Base-by-base conservation (phyloP, 1,140 invertebrate genomes). In the Phortica variegata region DNA sequence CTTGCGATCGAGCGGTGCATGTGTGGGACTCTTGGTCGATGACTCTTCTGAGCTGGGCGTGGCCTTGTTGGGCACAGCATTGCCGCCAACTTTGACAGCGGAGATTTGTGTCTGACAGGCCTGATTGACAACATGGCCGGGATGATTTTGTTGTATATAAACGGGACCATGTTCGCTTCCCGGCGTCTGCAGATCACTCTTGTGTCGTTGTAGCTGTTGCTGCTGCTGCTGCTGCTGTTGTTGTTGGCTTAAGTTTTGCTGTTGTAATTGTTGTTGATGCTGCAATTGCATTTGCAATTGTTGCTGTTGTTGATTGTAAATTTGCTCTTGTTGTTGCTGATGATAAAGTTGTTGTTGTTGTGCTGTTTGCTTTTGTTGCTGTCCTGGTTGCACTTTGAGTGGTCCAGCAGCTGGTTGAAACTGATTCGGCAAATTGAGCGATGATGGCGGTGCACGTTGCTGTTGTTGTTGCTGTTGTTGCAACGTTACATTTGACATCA, bases 1-100 rank as follows among this genome's bases (percentile, higher is more conserved):
- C 59, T 84, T 80, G 3, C 84, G 77, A 43, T 83, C 82, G 18
- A 85, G 80, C 2, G 82, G 81, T 20, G 83, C 80, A 29, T 82
- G 80, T 3, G 61, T 57, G 2, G 71, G 71, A 44, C 71, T 74
- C 49, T 61, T 77, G n/a, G 63, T 57, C 0, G 63, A 73, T 17
- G 63, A 69, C 23, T 74, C 71, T 46, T 74, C 71, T 1, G 65
- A 71, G 44, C 71, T 74, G 48, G 71, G 63, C 17, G 76, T 75
- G 5, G 60, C 47, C 61, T 65, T 77, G 38, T 44, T 73, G 77
- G 58, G 65, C 8, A 4, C 12, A 23, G 21, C 32, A 18, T 8
- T 38, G 5, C 19, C 40, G 17, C 13, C 37, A 10, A 37, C 34
- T 15, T 65, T 70, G 3, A 62, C 65, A 8, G 61, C 47, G 5